Evolutionary conservation across 2,797 vertebrate species (phyloP).

Genomic region (Yasuhikotakia modesta): DNA sequence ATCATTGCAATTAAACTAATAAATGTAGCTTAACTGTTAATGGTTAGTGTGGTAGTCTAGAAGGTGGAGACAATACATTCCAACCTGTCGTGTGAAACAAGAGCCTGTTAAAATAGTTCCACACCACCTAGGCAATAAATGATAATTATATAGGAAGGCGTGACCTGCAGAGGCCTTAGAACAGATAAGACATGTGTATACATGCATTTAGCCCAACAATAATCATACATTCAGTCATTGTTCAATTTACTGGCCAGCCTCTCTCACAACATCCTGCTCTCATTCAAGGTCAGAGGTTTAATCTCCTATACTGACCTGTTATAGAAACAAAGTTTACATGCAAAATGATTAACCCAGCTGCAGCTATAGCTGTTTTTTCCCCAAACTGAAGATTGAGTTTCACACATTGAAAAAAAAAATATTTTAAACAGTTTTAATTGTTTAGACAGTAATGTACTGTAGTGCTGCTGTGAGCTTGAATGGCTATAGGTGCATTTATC

Average conservation of each 20-base stretch:
- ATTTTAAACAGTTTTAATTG: not conserved
- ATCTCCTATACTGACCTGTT: slow-evolving; percentile 7
- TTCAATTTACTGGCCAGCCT: not conserved
- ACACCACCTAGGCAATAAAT: slow-evolving; percentile 9
- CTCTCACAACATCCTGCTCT: slow-evolving; percentile 10
- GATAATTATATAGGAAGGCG: not conserved
- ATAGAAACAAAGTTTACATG: not conserved
- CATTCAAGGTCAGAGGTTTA: slow-evolving; percentile 2
- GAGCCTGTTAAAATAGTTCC: not conserved
- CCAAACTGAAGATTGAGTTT: not conserved
- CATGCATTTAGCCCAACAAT: not conserved
- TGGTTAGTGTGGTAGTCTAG: not conserved
- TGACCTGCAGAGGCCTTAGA: not conserved
- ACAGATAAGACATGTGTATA: not conserved
- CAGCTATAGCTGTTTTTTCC: not conserved
- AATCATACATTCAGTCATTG: not conserved
- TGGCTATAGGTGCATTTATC: too few species aligned
- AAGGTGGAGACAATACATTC: not conserved
- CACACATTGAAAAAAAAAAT: not conserved
- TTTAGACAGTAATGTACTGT: not conserved
- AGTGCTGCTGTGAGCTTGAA: not conserved
- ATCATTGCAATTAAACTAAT: not conserved
- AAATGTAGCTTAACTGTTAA: not conserved
- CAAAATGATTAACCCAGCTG: not conserved
- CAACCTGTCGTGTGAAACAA: not conserved